phyloP scores from a whole-genome alignment of 2,113 vertebrate genomes.

The Danionella cerebrum region DNA sequence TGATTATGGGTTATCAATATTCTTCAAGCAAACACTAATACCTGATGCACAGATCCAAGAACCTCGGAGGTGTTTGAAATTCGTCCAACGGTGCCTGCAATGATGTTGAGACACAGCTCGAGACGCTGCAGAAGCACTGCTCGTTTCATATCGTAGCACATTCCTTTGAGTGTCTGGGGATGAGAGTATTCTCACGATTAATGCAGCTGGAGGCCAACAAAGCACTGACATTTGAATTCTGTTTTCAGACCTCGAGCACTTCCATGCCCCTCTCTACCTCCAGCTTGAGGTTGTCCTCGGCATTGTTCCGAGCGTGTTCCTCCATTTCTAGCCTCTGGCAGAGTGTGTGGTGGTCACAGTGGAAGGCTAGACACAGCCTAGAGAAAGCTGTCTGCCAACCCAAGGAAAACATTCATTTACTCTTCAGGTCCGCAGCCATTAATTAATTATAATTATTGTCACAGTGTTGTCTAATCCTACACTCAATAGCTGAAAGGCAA shows the following conservation, averaged over 20 bases:
- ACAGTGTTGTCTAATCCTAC: too few relatives aligned
- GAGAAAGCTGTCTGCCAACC: constrained; percentile 62
- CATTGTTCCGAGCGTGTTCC: constrained; percentile 69
- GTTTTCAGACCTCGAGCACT: constrained; percentile 66
- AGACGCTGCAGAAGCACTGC: constrained; percentile 64
- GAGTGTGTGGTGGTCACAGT: constrained; percentile 75
- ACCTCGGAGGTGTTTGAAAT: constrained; percentile 68
- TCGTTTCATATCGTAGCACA: constrained; percentile 57
- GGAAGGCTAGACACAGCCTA: constrained; percentile 72
- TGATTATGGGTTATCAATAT: too few relatives aligned
- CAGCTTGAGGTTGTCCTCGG: constrained; percentile 74
- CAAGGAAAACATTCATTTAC: neutral
- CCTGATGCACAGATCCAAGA: constrained; percentile 79
- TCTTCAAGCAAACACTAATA: constrained; percentile 15
- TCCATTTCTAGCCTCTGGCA: constrained; percentile 73
- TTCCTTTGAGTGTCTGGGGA: constrained; percentile 59
- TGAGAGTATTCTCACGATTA: neutral
- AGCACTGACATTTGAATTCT: neutral
- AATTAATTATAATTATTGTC: too few relatives aligned
- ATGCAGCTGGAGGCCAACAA: neutral
- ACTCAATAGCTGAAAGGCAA: too few relatives aligned
- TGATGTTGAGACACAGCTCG: constrained; percentile 64
- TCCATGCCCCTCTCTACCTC: constrained; percentile 69
- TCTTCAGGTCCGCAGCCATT: too few relatives aligned
- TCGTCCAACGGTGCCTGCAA: constrained; percentile 57